These are phyloP conservation scores for Cyprinodon tularosa DNA, from an alignment of 2,113 vertebrate genomes.

Conservation along the genomic window DNA sequence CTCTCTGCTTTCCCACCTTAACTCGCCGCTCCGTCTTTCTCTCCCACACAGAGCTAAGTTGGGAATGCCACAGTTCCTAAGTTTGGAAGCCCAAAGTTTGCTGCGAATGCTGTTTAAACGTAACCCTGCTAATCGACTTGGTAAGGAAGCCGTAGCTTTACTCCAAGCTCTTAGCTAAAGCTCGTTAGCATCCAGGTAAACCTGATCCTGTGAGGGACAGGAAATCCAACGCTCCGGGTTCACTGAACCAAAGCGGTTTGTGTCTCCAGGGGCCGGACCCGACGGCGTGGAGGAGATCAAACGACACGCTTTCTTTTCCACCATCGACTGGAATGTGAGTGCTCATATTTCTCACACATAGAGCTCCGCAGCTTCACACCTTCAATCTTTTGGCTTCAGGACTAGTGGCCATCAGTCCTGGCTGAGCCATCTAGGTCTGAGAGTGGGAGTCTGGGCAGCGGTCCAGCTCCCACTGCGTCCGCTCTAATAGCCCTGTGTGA, in stretches of 20 bases:
- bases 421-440: constrained; percentile 38
- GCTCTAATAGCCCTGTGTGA: constrained; percentile 73
- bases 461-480: constrained; percentile 73
- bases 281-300: constrained; percentile 99
- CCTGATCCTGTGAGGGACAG: constrained; percentile 44
- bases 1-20: not conserved
- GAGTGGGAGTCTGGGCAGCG: constrained; percentile 64
- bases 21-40: constrained; percentile 13
- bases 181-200: constrained; percentile 41
- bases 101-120: constrained; percentile 97
- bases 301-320: constrained; percentile 94
- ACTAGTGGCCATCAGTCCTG: constrained; percentile 63
- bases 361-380: constrained; percentile 71
- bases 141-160: constrained; percentile 70
- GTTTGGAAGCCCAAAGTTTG: constrained; percentile 96
- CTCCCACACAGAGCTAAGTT: constrained; percentile 88
- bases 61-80: constrained; percentile 98
- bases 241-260: constrained; percentile 50
- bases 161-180: constrained; percentile 6
- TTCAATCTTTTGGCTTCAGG: constrained; percentile 69
- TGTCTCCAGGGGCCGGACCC: constrained; percentile 88
- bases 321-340: constrained; percentile 98
- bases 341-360: constrained; percentile 35
- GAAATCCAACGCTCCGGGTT: constrained; percentile 21
- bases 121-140: constrained; percentile 94